Conservation (phyloP, 2,113 vertebrate species). For the Raja brachyura region DNA sequence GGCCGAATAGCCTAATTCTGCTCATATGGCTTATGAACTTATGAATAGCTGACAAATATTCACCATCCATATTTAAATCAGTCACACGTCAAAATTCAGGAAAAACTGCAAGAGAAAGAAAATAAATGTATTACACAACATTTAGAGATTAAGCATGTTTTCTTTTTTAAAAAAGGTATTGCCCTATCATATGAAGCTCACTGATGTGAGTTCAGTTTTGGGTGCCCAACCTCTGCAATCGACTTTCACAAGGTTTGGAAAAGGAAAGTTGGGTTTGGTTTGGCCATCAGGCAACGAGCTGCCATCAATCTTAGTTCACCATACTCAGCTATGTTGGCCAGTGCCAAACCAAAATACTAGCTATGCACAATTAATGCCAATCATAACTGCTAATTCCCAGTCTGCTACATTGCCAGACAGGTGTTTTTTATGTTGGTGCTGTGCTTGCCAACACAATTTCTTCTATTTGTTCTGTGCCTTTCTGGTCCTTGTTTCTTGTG, state of each 20-base stretch:
- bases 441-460: neutral
- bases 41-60: neutral
- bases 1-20: too few relatives aligned
- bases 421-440: neutral
- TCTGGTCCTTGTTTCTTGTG: neutral
- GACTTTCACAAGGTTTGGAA: neutral
- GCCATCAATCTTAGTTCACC: neutral
- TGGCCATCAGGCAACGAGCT: neutral
- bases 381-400: neutral
- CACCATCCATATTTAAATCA: neutral
- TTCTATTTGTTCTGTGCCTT: neutral
- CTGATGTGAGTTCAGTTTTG: neutral
- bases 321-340: constrained; percentile 5
- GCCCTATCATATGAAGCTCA: neutral
- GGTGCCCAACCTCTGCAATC: neutral
- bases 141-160: neutral
- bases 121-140: neutral
- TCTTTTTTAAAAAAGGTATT: neutral
- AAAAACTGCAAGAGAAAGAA: neutral
- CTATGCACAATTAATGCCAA: constrained; percentile 18
- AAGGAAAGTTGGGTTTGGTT: neutral
- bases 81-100: neutral
- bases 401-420: constrained; percentile 31
- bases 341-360: neutral
- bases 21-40: too few relatives aligned